Percentiles rank a stretch among this genome's conserved stretches.
Evolutionary conservation across 1,140 invertebrate genomes (phyloP).

Genomic region (Oppia nitens): DNA sequence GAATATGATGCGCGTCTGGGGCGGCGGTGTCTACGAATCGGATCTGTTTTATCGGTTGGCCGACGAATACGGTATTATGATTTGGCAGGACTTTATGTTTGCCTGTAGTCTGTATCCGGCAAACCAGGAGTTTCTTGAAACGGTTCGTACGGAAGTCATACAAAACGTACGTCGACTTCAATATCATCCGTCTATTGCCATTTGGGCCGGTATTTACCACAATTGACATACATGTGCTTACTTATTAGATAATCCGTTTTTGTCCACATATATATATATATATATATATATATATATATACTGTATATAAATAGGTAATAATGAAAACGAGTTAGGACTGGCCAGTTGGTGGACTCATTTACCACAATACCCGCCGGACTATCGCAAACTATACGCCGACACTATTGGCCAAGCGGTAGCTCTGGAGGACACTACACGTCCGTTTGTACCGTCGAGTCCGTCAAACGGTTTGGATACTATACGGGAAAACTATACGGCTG

Average conservation of each 20-base stretch:
- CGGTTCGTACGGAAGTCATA: slow-evolving; percentile 54
- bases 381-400: slow-evolving; percentile 63
- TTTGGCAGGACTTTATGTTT: slow-evolving; percentile 74
- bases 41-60: slow-evolving; percentile 44
- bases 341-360: slow-evolving; percentile 28
- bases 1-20: slow-evolving; percentile 95
- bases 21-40: slow-evolving; percentile 79
- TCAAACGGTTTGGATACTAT: slow-evolving; percentile 66
- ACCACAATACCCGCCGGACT: slow-evolving; percentile 44
- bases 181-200: slow-evolving; percentile 67
- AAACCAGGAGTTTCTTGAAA: slow-evolving; percentile 46
- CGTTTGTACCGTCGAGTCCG: slow-evolving; percentile 72
- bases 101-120: slow-evolving; percentile 89
- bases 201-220: slow-evolving; percentile 52
- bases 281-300: no score
- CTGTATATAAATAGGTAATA: no score
- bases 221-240: no score
- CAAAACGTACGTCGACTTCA: slow-evolving; percentile 68
- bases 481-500: slow-evolving; percentile 48
- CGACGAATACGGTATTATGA: slow-evolving; percentile 28
- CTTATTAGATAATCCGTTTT: no score
- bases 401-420: slow-evolving; percentile 49
- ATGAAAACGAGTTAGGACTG: slow-evolving; percentile 89
- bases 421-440: slow-evolving; percentile 40
- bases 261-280: no score